A percentile compares a stretch with the other conserved stretches of the same genome.
These are phyloP conservation scores for Typhlichthys subterraneus DNA, from an alignment of 2,797 vertebrate species.

Conservation along the genomic window DNA sequence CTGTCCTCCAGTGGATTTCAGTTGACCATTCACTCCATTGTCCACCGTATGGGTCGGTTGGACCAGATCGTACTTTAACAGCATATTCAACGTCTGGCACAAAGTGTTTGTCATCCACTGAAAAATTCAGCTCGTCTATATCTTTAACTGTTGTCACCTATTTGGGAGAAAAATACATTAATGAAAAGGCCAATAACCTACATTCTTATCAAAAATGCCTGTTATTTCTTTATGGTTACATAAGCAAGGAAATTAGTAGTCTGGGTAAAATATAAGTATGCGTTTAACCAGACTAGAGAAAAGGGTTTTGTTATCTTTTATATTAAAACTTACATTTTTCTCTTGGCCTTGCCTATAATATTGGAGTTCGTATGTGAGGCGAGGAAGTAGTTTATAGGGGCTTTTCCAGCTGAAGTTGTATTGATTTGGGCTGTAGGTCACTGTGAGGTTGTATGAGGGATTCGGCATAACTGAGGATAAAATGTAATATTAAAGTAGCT, in stretches of 20 bases:
- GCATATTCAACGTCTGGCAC: constrained; percentile 43
- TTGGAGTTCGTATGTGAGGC: constrained; percentile 61
- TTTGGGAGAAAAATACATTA: constrained; percentile 1
- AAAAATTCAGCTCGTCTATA: accelerated
- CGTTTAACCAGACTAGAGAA: no score
- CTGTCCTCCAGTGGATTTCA: constrained; percentile 59
- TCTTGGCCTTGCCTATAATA: constrained; percentile 34
- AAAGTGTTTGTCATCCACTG: constrained; percentile 32
- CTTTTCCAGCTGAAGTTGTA: constrained; percentile 70
- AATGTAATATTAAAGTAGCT: constrained; percentile 13
- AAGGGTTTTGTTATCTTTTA: no score
- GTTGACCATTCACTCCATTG: constrained; percentile 77
- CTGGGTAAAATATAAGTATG: no score
- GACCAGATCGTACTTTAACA: constrained; percentile 61
- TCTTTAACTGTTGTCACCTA: constrained; percentile 27
- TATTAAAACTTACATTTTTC: not conserved
- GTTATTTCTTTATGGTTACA: no score
- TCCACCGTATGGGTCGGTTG: constrained; percentile 42
- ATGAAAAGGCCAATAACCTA: not conserved
- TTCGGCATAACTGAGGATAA: constrained; percentile 68
- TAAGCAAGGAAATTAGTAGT: no score
- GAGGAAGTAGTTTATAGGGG: constrained; percentile 37
- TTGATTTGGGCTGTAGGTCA: constrained; percentile 41
- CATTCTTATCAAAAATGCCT: not conserved
- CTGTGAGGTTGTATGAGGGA: constrained; percentile 55